Conservation (phyloP, 2,113 vertebrate genomes). For the Entelurus aequoreus region DNA sequence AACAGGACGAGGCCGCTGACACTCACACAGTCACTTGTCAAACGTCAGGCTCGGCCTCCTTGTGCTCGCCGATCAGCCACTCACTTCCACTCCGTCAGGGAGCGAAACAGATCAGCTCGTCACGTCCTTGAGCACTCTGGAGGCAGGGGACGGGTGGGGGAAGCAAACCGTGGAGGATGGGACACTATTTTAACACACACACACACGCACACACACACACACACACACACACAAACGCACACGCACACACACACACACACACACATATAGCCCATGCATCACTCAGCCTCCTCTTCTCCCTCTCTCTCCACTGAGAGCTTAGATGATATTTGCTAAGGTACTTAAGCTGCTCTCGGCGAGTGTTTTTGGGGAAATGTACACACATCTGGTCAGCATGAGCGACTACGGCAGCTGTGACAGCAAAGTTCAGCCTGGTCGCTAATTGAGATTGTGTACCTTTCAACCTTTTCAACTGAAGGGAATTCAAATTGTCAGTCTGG, state of each 20-base stretch:
- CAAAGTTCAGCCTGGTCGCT: conserved; percentile 14
- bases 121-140: conserved; percentile 30
- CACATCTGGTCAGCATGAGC: conserved; percentile 17
- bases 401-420: conserved; percentile 21
- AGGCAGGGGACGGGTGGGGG: conserved; percentile 37
- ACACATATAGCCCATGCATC: conserved; percentile 30
- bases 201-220: no score
- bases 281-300: conserved; percentile 16
- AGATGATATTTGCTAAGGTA: conserved; percentile 18
- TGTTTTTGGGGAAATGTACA: background rate
- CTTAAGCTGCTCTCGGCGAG: background rate
- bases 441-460: conserved; percentile 43
- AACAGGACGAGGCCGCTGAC: conserved; percentile 14
- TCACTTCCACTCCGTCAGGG: conserved; percentile 51
- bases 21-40: conserved; percentile 21
- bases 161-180: conserved; percentile 47
- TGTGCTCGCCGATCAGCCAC: conserved; percentile 41
- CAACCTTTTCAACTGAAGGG: conserved; percentile 25
- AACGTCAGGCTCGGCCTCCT: conserved; percentile 17
- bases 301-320: background rate
- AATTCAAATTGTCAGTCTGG: conserved; percentile 13
- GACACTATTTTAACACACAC: conserved; percentile 41
- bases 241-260: conserved; percentile 6
- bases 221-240: no score
- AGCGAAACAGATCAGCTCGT: conserved; percentile 49